Conservation (phyloP, 2,888 invertebrate genomes). For the Xestia xanthographa region DNA sequence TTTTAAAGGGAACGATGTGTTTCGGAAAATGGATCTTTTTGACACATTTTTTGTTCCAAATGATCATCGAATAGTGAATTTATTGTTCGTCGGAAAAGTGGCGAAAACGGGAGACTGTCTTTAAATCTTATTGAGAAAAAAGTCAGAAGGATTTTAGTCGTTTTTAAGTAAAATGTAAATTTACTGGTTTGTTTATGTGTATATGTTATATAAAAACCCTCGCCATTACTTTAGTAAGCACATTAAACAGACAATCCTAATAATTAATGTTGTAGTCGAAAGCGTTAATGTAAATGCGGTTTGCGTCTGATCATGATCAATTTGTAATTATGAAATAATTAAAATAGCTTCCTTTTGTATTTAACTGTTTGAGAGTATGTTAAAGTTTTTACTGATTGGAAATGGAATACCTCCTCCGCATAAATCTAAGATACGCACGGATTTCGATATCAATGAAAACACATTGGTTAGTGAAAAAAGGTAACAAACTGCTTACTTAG, state of each 20-base stretch:
- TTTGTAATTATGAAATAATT: slow-evolving; percentile 26
- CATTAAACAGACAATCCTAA: not conserved
- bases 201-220: no score
- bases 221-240: not conserved
- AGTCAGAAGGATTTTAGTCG: no score
- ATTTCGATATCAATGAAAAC: not conserved
- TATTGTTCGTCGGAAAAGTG: not conserved
- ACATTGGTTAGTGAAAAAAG: not conserved
- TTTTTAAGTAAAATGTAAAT: not conserved
- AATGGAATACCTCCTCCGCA: not conserved
- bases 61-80: not conserved
- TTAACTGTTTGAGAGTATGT: not conserved
- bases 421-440: not conserved
- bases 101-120: not conserved
- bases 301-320: slow-evolving; percentile 6
- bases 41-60: no score
- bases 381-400: not conserved
- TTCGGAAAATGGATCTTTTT: not conserved
- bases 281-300: slow-evolving; percentile 1
- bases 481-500: not conserved
- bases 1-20: slow-evolving; percentile 11
- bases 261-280: slow-evolving; percentile 7
- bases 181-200: not conserved
- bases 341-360: not conserved
- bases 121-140: not conserved